Percentiles rank a stretch among this genome's conserved stretches.
Evolutionary conservation across 1,140 invertebrate genomes (phyloP).

Genomic region (Lepidurus couesii): DNA sequence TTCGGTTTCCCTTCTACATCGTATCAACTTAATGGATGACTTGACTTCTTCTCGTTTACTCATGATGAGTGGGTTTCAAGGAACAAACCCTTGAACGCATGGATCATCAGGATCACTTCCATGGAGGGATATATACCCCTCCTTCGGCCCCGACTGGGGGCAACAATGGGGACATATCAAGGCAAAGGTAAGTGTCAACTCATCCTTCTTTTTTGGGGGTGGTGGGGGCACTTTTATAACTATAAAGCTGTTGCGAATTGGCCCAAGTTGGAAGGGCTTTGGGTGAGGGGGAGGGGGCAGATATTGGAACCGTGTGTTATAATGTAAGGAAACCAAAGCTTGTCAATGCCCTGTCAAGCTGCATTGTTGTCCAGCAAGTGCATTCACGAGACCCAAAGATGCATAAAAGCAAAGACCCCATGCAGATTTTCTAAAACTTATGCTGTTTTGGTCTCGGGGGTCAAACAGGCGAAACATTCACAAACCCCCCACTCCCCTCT

Average conservation of each 20-base stretch:
- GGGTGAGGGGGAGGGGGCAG: background rate
- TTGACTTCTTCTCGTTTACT: conserved; percentile 2
- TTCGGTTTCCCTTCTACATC: background rate
- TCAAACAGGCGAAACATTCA: conserved; percentile 10
- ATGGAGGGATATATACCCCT: conserved; percentile 10
- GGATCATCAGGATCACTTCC: conserved; percentile 14
- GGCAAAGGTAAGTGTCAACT: conserved; percentile 10
- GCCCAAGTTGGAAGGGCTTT: background rate
- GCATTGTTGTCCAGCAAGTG: conserved; percentile 8
- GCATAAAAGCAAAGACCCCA: conserved; percentile 2
- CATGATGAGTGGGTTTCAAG: background rate
- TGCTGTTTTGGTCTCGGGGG: conserved; percentile 12
- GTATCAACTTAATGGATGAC: conserved; percentile 15
- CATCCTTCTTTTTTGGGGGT: background rate
- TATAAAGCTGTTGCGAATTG: conserved; percentile 8
- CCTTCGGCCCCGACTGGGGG: background rate
- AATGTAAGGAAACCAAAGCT: conserved; percentile 22
- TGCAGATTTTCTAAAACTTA: conserved; percentile 20
- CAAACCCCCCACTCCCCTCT: background rate
- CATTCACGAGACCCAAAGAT: background rate
- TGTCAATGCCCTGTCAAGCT: conserved; percentile 21
- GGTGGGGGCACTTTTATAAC: background rate
- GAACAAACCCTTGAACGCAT: conserved; percentile 9
- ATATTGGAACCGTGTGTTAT: conserved; percentile 13
- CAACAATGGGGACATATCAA: conserved; percentile 10